These are phyloP conservation scores for Anomalospiza imberbis DNA, from an alignment of 2,797 vertebrate species.

Conservation along the genomic window DNA sequence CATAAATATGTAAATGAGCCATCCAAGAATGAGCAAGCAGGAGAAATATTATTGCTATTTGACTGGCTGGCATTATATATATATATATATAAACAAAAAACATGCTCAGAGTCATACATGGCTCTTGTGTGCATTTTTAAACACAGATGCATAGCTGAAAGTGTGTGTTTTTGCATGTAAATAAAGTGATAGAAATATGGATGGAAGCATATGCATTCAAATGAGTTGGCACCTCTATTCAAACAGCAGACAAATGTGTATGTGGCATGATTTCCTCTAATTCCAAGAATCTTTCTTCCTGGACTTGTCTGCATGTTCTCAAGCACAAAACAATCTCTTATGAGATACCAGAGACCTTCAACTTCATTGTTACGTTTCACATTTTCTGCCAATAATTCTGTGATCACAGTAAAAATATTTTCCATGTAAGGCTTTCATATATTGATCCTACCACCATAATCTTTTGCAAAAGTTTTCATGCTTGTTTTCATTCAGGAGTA, in stretches of 20 bases:
- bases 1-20: conserved; percentile 46
- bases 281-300: background rate
- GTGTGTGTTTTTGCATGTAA: conserved; percentile 24
- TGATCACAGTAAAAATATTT: background rate
- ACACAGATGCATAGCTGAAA: conserved; percentile 19
- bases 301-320: background rate
- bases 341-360: background rate
- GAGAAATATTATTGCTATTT: conserved; percentile 52
- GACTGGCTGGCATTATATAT: background rate
- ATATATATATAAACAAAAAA: conserved; percentile 12
- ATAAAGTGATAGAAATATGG: conserved; percentile 50
- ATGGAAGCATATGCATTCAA: conserved; percentile 29
- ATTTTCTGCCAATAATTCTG: background rate
- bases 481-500: background rate
- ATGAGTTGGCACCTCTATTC: conserved; percentile 18
- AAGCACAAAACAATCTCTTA: background rate
- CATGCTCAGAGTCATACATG: background rate
- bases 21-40: background rate
- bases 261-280: background rate
- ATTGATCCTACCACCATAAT: background rate
- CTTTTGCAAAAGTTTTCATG: background rate
- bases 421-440: background rate
- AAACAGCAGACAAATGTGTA: background rate
- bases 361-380: background rate
- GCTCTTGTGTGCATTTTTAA: conserved; percentile 34